Evolutionary conservation across 1,140 invertebrate species (phyloP).

Genomic region (Pollicipes pollicipes): DNA sequence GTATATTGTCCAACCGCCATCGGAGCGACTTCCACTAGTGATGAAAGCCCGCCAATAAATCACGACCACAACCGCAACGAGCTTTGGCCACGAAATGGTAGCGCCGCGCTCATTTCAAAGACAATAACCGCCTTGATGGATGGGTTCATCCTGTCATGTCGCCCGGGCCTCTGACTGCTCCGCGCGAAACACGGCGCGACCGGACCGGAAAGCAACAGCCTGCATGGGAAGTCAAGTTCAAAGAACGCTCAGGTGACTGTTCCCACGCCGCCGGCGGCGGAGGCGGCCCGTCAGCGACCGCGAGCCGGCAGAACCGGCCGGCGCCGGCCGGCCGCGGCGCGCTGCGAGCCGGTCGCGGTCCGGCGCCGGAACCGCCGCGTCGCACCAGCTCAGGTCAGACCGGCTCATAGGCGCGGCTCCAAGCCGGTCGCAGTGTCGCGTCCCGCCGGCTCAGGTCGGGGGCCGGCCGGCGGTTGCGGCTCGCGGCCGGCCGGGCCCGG

Average conservation of each 20-base stretch:
- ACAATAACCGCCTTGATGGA: background rate
- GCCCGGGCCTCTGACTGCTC: background rate
- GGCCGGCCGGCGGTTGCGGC: too few species aligned
- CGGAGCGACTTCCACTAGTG: background rate
- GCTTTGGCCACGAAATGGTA: too few species aligned
- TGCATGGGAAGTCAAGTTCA: constrained; percentile 1
- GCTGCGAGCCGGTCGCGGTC: too few species aligned
- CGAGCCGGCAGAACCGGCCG: background rate
- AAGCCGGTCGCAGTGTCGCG: background rate
- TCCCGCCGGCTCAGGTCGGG: too few species aligned
- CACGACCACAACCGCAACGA: background rate
- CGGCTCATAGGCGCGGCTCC: too few species aligned
- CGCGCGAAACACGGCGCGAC: background rate
- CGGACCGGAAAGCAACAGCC: background rate
- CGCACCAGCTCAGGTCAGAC: too few species aligned
- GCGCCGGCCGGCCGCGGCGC: too few species aligned
- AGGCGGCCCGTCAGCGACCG: background rate
- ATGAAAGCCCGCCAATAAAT: background rate
- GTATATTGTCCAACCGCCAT: background rate
- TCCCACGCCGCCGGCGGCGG: background rate
- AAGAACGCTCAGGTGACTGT: background rate
- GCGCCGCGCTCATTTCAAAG: too few species aligned
- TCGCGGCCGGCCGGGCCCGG: too few species aligned
- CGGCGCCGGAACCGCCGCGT: background rate
- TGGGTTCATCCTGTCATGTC: background rate